Conservation (phyloP, 1,140 invertebrate species). For the Aphidius gifuensis region DNA sequence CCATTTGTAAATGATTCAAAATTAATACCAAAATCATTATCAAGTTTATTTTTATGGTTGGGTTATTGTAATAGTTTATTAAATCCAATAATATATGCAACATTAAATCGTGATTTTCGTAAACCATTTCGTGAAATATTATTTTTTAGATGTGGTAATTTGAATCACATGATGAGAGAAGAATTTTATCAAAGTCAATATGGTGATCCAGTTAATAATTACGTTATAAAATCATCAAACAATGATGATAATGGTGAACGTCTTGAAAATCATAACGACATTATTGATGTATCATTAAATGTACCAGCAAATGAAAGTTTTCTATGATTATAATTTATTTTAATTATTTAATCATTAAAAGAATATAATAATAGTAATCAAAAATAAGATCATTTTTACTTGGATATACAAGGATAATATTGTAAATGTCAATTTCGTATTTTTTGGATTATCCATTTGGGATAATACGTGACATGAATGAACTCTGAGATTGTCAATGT, state of each 20-base stretch:
- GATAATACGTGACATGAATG: too few species aligned
- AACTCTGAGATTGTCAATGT: too few species aligned
- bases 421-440: too few species aligned
- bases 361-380: neutral
- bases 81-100: conserved; percentile 93
- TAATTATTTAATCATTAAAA: neutral
- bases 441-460: too few species aligned
- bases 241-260: conserved; percentile 33
- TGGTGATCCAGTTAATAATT: conserved; percentile 66
- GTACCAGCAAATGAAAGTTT: conserved; percentile 47
- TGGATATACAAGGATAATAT: too few species aligned
- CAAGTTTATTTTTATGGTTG: conserved; percentile 77
- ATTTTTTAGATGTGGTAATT: conserved; percentile 80
- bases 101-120: conserved; percentile 86
- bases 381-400: too few species aligned
- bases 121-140: conserved; percentile 89
- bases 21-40: conserved; percentile 61
- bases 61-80: conserved; percentile 91
- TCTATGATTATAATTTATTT: conserved; percentile 40
- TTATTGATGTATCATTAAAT: conserved; percentile 29
- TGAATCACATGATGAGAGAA: conserved; percentile 88
- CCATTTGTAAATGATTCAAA: conserved; percentile 71
- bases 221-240: conserved; percentile 41
- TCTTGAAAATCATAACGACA: conserved; percentile 31
- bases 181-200: conserved; percentile 91